These are phyloP conservation scores for Melinopterus prodromus DNA, from an alignment of 2,888 invertebrate genomes.

Conservation along the genomic window DNA sequence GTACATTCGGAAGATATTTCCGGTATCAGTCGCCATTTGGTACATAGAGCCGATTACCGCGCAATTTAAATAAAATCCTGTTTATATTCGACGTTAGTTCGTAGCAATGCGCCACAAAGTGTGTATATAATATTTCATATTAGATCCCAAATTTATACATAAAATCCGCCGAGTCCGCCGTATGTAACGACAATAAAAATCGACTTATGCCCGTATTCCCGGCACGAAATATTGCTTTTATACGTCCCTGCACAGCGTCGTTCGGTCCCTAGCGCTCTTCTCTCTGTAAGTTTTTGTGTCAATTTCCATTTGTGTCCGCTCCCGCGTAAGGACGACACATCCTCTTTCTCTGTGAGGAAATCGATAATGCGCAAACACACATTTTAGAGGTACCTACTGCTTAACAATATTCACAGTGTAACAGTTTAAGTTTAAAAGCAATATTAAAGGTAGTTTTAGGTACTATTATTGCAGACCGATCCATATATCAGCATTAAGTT, in stretches of 20 bases:
- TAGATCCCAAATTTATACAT: conserved; percentile 40
- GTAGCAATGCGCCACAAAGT: conserved; percentile 23
- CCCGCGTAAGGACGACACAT: background rate
- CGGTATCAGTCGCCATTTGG: background rate
- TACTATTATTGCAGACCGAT: too few species aligned
- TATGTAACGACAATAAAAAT: conserved; percentile 46
- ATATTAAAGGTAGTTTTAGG: too few species aligned
- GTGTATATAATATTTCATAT: conserved; percentile 35
- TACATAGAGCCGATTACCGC: background rate
- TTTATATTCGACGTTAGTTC: conserved; percentile 18
- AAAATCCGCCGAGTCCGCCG: conserved; percentile 39
- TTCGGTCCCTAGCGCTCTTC: background rate
- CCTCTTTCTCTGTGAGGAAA: background rate
- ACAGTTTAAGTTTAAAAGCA: too few species aligned
- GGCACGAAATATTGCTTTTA: conserved; percentile 48
- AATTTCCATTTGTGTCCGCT: conserved; percentile 4
- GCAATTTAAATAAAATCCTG: conserved; percentile 24
- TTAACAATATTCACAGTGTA: background rate
- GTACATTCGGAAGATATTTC: background rate
- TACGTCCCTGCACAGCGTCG: conserved; percentile 37
- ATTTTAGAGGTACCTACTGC: background rate
- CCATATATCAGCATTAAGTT: too few species aligned
- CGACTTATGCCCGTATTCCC: conserved; percentile 45
- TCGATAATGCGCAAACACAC: background rate
- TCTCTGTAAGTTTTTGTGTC: conserved; percentile 4